phyloP scores from a whole-genome alignment of 2,113 vertebrate genomes.

The Microcebus jonahi region DNA sequence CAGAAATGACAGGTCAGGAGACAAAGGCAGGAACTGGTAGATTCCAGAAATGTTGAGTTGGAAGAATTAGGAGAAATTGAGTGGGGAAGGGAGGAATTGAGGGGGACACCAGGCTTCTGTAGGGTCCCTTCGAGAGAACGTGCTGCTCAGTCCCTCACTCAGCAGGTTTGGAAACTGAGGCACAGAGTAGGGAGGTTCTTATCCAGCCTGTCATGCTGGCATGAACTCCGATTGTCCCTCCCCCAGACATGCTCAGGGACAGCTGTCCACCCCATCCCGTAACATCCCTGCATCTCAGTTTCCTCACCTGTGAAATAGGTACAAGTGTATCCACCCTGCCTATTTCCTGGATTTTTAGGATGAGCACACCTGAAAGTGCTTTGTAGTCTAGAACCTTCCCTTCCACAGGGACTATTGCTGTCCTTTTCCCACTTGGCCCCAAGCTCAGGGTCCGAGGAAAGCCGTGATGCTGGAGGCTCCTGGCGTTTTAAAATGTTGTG shows the following conservation, averaged over 20 bases:
- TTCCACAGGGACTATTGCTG: neutral
- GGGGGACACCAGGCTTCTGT: neutral
- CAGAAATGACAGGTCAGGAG: neutral
- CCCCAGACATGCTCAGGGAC: neutral
- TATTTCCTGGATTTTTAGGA: neutral
- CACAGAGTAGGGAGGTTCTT: neutral
- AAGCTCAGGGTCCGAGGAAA: neutral
- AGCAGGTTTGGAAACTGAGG: slow-evolving; percentile 3
- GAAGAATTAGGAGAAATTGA: neutral
- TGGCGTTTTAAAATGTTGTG: neutral
- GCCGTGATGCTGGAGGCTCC: neutral
- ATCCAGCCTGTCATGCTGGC: neutral
- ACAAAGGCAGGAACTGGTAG: neutral
- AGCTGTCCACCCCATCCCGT: neutral
- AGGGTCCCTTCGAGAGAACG: neutral
- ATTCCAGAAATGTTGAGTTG: neutral
- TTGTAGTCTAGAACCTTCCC: neutral
- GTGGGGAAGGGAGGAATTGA: neutral
- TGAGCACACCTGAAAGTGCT: neutral
- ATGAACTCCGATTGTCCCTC: neutral
- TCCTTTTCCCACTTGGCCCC: neutral
- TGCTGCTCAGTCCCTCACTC: neutral
- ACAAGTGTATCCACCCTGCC: neutral
- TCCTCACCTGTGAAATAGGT: neutral
- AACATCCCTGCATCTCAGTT: neutral